Conservation (phyloP, 1,140 invertebrate genomes). For the Drepana arcuata region DNA sequence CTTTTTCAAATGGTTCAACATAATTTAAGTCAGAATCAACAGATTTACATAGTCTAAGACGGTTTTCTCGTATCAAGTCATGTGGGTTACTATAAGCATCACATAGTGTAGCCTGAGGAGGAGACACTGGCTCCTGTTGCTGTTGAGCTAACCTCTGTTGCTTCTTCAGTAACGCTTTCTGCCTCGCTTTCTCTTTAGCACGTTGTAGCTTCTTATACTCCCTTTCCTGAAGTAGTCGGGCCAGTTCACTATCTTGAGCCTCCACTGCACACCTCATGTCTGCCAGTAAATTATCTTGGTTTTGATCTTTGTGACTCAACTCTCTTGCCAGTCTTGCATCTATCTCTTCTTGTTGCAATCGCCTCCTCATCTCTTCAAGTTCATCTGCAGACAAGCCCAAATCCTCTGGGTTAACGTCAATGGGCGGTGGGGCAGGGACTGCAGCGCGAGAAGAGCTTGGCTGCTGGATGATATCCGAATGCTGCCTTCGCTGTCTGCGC, state of each 20-base stretch:
- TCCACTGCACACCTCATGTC: constrained; percentile 88
- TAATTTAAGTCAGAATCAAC: constrained; percentile 64
- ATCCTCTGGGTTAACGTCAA: constrained; percentile 57
- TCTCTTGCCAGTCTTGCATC: constrained; percentile 74
- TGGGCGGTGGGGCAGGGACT: constrained; percentile 7
- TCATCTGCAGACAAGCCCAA: constrained; percentile 73
- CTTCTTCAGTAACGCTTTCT: constrained; percentile 57
- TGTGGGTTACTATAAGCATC: constrained; percentile 62
- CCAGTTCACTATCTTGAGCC: constrained; percentile 92
- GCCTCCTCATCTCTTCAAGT: constrained; percentile 71
- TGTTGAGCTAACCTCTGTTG: constrained; percentile 46
- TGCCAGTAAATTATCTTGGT: constrained; percentile 75
- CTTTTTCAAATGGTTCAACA: constrained; percentile 65
- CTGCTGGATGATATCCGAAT: constrained; percentile 30
- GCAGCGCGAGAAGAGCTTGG: constrained; percentile 36
- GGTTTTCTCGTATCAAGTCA: constrained; percentile 50
- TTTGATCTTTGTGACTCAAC: constrained; percentile 74
- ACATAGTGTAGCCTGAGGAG: constrained; percentile 41
- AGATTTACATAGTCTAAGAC: constrained; percentile 52
- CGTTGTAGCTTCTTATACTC: constrained; percentile 68
- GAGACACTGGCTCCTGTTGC: constrained; percentile 19
- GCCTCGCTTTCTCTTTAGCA: constrained; percentile 60
- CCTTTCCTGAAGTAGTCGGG: constrained; percentile 90
- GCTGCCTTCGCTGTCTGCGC: constrained; percentile 34
- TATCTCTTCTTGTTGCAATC: constrained; percentile 75